Evolutionary conservation across 1,140 invertebrate species (phyloP), one percentile per base, ranked within the genome.

Genomic region (Drosophila nannoptera): DNA sequence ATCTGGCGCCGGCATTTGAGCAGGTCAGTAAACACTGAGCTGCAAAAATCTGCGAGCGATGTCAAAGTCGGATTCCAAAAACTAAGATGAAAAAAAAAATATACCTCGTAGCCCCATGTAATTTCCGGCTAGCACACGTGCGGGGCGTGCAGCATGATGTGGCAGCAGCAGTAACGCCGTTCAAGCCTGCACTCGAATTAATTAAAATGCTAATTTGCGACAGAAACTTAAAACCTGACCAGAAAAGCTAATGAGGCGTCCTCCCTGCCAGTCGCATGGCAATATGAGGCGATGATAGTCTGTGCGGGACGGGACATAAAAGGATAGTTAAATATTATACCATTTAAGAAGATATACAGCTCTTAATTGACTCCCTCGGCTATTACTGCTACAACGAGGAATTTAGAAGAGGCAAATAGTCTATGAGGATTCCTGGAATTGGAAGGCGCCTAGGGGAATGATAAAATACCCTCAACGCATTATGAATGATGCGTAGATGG

Each of bases 61-160:
- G 62, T 60, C 38, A 60, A 46, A 58, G 38, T 2, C 22, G 22
- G 22, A 22, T 22, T 22, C 35, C 33, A 59, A 45, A 60, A 35
- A n/a, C 8, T 33, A 40, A 42, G 33, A 38, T 22, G 4, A 55
- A 69, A 53, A 55, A 42, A 36, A 29, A 67, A 64, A 52, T 42
- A 54, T 22, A 31, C 35, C 38, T 53, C 66, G 40, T 63, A 62
- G 55, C 42, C 55, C 52, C 64, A 58, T 63, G 45, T 65, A 84
- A 83, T 83, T 76, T 83, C 78, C 78, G 78, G 80, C 60, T 11
- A 29, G 16, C 12, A 45, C 55, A 78, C 68, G 68, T 66, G 68
- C 65, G 67, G 45, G 42, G 29, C 55, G 40, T 78, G 72, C 62
- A 72, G 58, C 31, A 52, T 66, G 54, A 71, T 49, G 55, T 12